Evolutionary conservation across 2,797 vertebrate species (phyloP).

Genomic region (Iguana delicatissima): DNA sequence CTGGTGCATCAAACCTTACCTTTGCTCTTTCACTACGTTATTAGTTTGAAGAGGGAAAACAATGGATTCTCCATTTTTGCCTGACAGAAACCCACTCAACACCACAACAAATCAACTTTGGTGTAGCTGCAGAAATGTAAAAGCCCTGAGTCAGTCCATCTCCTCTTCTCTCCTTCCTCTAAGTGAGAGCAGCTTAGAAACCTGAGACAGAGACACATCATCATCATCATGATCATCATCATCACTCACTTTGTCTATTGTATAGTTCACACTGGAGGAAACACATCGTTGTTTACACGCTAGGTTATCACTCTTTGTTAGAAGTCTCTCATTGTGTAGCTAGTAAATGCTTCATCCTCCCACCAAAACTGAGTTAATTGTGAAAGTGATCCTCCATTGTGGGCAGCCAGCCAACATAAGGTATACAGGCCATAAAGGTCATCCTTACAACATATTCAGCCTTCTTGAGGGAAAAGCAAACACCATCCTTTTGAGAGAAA

Average conservation of each 20-base stretch:
- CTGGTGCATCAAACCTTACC: too few species aligned
- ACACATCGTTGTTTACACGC: fast-evolving
- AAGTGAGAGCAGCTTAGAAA: conserved; percentile 20
- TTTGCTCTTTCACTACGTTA: too few species aligned
- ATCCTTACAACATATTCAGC: conserved; percentile 49
- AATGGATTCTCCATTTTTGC: neutral
- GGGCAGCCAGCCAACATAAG: conserved; percentile 64
- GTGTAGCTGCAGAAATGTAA: neutral
- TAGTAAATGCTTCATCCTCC: conserved; percentile 36
- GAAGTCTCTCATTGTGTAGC: conserved; percentile 14
- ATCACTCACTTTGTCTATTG: neutral
- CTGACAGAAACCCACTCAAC: neutral
- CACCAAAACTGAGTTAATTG: conserved; percentile 65
- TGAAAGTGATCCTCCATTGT: conserved; percentile 54
- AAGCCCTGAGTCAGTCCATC: conserved; percentile 26
- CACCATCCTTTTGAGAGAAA: conserved; percentile 64
- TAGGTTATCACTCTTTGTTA: fast-evolving
- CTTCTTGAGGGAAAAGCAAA: conserved; percentile 68
- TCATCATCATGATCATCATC: neutral
- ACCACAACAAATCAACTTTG: neutral
- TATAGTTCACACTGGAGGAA: neutral
- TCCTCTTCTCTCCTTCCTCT: neutral
- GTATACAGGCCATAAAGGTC: conserved; percentile 60
- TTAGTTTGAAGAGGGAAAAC: neutral
- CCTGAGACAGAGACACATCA: neutral